phyloP scores from a whole-genome alignment of 1,140 invertebrate species.

The Psilanteris sp. region DNA sequence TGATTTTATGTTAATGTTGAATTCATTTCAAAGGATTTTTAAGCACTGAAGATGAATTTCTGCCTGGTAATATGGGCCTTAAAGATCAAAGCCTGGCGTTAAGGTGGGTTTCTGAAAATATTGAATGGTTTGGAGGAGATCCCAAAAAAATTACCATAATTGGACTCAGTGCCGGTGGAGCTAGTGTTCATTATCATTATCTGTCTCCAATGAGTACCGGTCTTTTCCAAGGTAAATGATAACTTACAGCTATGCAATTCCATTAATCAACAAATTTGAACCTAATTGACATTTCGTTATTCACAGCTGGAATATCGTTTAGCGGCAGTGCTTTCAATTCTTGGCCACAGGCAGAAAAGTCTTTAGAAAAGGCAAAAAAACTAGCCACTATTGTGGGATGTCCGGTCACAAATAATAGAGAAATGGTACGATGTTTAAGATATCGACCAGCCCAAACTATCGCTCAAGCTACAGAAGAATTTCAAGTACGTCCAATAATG shows the following conservation, averaged over 20 bases:
- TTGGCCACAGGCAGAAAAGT: conserved; percentile 86
- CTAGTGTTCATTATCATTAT: conserved; percentile 83
- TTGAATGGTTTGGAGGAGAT: conserved; percentile 80
- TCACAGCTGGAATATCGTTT: conserved; percentile 85
- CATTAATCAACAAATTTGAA: no score
- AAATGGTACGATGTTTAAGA: conserved; percentile 87
- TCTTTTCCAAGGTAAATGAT: conserved; percentile 76
- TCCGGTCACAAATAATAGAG: conserved; percentile 79
- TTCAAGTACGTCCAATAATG: conserved; percentile 74
- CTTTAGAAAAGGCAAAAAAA: conserved; percentile 84
- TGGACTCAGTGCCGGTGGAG: conserved; percentile 81
- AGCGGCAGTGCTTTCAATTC: conserved; percentile 87
- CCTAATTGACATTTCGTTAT: no score
- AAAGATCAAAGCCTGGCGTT: conserved; percentile 83
- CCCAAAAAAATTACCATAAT: conserved; percentile 79
- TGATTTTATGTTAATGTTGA: no score
- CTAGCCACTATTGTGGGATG: conserved; percentile 86
- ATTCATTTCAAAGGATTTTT: conserved; percentile 77
- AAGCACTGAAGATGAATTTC: conserved; percentile 80
- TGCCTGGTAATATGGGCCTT: conserved; percentile 83
- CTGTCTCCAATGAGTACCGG: conserved; percentile 76
- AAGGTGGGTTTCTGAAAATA: conserved; percentile 82
- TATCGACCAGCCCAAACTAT: conserved; percentile 82
- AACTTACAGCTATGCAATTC: no score
- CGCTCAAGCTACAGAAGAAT: conserved; percentile 75